Evolutionary conservation across 2,797 vertebrate species (phyloP).

Genomic region (Echeneis naucrates): DNA sequence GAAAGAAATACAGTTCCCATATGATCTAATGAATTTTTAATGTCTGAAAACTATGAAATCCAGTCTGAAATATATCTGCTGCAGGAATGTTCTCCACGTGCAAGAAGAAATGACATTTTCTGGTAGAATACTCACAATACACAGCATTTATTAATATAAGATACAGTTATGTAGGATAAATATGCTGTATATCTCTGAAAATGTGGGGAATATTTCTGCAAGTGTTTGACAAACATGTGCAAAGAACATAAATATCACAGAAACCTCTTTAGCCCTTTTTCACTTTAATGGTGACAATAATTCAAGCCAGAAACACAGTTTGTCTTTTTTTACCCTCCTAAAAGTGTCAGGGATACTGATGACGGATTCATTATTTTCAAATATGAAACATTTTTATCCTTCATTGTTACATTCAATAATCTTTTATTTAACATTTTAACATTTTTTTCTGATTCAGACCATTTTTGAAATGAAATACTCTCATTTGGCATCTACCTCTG

Average conservation of each 20-base stretch:
- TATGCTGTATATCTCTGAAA: neutral
- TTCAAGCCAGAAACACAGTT: neutral
- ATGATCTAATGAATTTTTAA: slow-evolving; percentile 13
- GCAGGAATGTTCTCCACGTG: neutral
- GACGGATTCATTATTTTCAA: too few species aligned
- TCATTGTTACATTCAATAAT: too few species aligned
- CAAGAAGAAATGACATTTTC: neutral
- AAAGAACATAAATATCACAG: too few species aligned
- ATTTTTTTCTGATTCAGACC: too few species aligned
- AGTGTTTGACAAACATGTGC: too few species aligned
- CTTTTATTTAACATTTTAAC: too few species aligned
- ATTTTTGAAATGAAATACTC: too few species aligned
- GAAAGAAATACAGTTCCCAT: neutral
- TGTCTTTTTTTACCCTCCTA: neutral
- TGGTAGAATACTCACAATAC: neutral
- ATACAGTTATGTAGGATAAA: neutral
- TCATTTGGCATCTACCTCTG: too few species aligned
- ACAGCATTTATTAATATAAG: neutral
- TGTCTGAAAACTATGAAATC: neutral
- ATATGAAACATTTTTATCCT: too few species aligned
- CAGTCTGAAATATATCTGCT: neutral
- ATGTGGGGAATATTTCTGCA: too few species aligned
- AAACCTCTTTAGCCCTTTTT: neutral
- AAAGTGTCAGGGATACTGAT: too few species aligned
- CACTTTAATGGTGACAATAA: neutral